Evolutionary conservation across 2,113 vertebrate genomes (phyloP), one percentile per base, ranked within the genome.

Genomic region (Enhydra lutris): DNA sequence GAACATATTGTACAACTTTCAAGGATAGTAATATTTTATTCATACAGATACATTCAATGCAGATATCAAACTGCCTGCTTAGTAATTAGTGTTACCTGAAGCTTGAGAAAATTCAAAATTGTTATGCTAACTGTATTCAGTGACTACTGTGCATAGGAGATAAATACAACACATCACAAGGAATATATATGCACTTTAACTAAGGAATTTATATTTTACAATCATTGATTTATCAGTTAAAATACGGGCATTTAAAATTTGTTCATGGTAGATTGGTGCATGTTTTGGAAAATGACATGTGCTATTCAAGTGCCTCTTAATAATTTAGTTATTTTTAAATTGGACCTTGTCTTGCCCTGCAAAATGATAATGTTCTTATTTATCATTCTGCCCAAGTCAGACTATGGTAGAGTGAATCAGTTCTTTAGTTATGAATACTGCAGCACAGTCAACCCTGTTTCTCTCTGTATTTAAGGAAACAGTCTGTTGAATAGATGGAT

Each of bases 71-170:
- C 74, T 95, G 57, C 36, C 57, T 96, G 93, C 24, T 97, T 76
- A 94, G 61, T 97, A 98, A 98, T 98, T 97, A 98, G 52, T 83
- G 52, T 89, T 98, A 96, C 83, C 87, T 97, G 74, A 50, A 97
- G 31, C 92, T 95, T 91, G 57, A 98, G 61, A 57, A 96, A 98
- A 98, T 82, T 97, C 12, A 57, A 85, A 92, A 79, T 95, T 98
- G 94, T 96, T 96, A 97, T 92, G 89, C 69, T 92, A 55, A 96
- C 69, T 4, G 20, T 73, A 93, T 91, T 69, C 17, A 96, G 6
- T 26, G 10, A 94, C 91, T 96, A 96, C 1, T 67, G 11, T 59
- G 96, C 11, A 74, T 23, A 65, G 29, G 45, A 83, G 98, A 90
- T 90, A 73, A 94, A 96, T 83, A 78, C 23, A 97, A 21, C n/a